Conservation (phyloP, 2,113 vertebrate species). For the Microcebus griseorufus region DNA sequence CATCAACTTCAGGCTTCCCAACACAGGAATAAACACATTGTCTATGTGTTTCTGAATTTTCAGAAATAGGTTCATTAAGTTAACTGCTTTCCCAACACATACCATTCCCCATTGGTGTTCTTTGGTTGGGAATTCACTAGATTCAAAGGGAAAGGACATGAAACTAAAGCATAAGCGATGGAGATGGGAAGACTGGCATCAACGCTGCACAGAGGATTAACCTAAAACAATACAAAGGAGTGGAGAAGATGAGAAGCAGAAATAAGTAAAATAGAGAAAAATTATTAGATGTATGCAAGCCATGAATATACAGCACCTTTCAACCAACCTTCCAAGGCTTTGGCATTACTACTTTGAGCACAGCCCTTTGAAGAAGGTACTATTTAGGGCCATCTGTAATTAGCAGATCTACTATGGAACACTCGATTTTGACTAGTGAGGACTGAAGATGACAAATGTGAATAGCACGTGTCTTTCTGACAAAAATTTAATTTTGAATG, state of each 20-base stretch:
- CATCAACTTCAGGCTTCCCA: not conserved
- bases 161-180: not conserved
- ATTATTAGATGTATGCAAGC: not conserved
- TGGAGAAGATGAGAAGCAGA: not conserved
- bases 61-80: not conserved
- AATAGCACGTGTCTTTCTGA: not conserved
- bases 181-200: not conserved
- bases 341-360: not conserved
- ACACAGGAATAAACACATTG: not conserved
- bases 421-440: conserved; percentile 7
- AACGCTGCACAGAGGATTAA: not conserved
- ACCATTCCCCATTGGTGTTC: not conserved
- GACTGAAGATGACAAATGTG: not conserved
- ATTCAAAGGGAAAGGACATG: not conserved
- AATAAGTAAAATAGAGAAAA: not conserved
- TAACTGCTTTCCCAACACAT: not conserved
- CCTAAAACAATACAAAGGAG: not conserved
- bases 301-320: not conserved
- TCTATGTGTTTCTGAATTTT: not conserved
- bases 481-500: conserved; percentile 42
- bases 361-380: not conserved
- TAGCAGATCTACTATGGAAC: not conserved
- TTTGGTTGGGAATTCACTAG: not conserved
- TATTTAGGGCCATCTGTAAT: not conserved
- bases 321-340: not conserved